A percentile compares a stretch with the other conserved stretches of the same genome.
phyloP scores from a whole-genome alignment of 1,140 invertebrate species.

The Lordiphosa collinella region DNA sequence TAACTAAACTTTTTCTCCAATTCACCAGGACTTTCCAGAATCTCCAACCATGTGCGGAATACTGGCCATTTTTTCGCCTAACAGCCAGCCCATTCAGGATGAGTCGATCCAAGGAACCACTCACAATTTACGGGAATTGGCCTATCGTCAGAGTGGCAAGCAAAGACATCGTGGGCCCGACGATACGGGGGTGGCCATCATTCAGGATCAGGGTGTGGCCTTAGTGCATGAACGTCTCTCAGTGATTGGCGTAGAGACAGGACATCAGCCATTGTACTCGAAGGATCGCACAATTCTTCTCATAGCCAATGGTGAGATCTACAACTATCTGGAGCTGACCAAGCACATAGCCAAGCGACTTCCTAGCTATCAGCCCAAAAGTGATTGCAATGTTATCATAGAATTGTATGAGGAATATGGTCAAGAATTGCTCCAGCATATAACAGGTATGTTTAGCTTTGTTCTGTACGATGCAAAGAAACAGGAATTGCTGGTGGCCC shows the following conservation, averaged over 20 bases:
- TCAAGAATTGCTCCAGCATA: conserved; percentile 82
- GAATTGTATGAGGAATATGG: conserved; percentile 86
- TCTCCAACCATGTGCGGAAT: conserved; percentile 67
- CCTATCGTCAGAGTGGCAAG: conserved; percentile 71
- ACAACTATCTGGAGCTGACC: conserved; percentile 72
- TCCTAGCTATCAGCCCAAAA: conserved; percentile 84
- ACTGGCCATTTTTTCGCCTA: conserved; percentile 71
- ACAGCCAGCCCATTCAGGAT: conserved; percentile 42
- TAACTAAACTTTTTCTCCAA: too few relatives aligned
- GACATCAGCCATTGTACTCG: conserved; percentile 70
- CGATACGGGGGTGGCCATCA: conserved; percentile 58
- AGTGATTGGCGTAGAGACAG: conserved; percentile 60
- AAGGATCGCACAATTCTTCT: conserved; percentile 57
- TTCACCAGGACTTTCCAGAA: not conserved
- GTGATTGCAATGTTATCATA: conserved; percentile 88
- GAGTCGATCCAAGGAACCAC: conserved; percentile 35
- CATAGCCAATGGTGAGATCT: conserved; percentile 77
- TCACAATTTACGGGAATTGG: conserved; percentile 64
- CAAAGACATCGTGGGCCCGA: conserved; percentile 78
- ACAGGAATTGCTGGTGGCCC: conserved; percentile 85
- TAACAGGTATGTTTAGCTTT: conserved; percentile 94
- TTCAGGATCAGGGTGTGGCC: conserved; percentile 60
- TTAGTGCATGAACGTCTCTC: conserved; percentile 71
- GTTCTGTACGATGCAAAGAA: conserved; percentile 88
- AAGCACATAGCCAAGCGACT: conserved; percentile 56